Conservation (phyloP, 2,888 invertebrate species). For the Pristionchus maxplancki region DNA sequence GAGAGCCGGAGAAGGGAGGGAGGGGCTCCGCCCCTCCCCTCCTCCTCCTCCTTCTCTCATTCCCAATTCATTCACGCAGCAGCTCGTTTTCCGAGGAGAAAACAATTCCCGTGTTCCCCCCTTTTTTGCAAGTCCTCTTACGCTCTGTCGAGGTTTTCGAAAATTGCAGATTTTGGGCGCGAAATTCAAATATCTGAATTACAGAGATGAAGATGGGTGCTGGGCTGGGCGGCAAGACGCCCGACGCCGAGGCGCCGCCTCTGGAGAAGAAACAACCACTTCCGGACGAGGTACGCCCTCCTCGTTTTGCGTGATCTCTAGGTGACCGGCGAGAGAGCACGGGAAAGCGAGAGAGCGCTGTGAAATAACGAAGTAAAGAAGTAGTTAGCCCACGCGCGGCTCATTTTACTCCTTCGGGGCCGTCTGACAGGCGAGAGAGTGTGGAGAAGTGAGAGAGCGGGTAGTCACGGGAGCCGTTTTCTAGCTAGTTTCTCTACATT, state of each 20-base stretch:
- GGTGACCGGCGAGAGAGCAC: not conserved
- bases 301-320: not conserved
- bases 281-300: not conserved
- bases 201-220: conserved; percentile 2
- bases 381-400: too few relatives aligned
- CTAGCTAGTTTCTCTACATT: not conserved
- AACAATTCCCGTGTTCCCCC: not conserved
- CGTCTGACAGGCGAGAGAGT: not conserved
- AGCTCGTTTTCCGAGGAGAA: not conserved
- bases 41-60: conserved; percentile 17
- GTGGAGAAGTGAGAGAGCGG: not conserved
- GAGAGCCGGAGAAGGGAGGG: not conserved
- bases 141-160: not conserved
- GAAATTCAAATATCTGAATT: not conserved
- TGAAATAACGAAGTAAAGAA: too few relatives aligned
- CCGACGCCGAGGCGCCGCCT: not conserved
- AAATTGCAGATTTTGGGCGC: not conserved
- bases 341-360: not conserved
- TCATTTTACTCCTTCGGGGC: too few relatives aligned
- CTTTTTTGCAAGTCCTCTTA: not conserved
- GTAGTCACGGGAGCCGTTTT: not conserved
- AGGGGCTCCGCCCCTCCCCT: conserved; percentile 7
- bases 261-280: not conserved
- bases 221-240: conserved; percentile 5
- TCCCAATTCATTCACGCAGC: conserved; percentile 44